Evolutionary conservation across 2,888 invertebrate species (phyloP).

Genomic region (Drosophila macrospina): DNA sequence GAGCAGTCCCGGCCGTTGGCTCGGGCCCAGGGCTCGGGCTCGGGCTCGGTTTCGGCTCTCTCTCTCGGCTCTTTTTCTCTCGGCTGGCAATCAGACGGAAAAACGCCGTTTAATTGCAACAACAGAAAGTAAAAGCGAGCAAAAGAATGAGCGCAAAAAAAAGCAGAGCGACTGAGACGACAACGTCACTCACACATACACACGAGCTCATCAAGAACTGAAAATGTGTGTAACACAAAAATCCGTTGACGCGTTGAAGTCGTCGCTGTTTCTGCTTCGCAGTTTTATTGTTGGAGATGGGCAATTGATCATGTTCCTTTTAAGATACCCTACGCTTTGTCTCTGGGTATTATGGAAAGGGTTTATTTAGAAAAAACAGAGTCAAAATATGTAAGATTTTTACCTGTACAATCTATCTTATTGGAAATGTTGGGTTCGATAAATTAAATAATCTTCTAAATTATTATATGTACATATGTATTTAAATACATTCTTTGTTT

Average conservation of each 20-base stretch:
- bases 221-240: conserved; percentile 73
- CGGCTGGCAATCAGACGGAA: conserved; percentile 70
- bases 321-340: conserved; percentile 34
- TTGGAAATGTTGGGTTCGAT: too few relatives aligned
- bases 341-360: not conserved
- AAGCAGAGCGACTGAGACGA: conserved; percentile 54
- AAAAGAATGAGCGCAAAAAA: conserved; percentile 72
- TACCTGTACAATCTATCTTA: too few relatives aligned
- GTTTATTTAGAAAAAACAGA: too few relatives aligned
- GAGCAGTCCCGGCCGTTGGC: conserved; percentile 54
- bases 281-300: conserved; percentile 41
- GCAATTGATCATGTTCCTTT: conserved; percentile 28
- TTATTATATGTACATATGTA: not conserved
- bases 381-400: too few relatives aligned
- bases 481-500: too few relatives aligned
- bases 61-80: conserved; percentile 24
- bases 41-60: conserved; percentile 20
- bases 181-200: conserved; percentile 41
- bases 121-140: conserved; percentile 79
- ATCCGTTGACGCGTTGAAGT: conserved; percentile 72
- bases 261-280: conserved; percentile 27
- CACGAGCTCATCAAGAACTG: conserved; percentile 26
- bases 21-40: conserved; percentile 14
- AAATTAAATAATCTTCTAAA: not conserved
- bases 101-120: conserved; percentile 79